Evolutionary conservation across 2,888 invertebrate species (phyloP).

Genomic region (Marasmarcha lunaedactyla): DNA sequence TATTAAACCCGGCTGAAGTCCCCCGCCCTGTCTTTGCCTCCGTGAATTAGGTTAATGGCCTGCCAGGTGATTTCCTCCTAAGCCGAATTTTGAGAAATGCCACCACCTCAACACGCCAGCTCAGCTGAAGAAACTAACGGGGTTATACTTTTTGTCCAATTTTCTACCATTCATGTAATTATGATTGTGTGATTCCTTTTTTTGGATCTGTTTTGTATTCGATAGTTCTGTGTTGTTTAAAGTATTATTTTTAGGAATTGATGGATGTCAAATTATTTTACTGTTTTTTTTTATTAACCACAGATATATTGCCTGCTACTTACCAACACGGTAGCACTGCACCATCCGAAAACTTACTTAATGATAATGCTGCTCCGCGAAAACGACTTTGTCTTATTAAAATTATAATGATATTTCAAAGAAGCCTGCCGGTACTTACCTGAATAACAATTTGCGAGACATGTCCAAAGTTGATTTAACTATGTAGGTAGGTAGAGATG

Average conservation of each 20-base stretch:
- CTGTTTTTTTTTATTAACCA: too few relatives aligned
- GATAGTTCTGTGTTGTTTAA: not conserved
- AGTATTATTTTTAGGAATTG: too few relatives aligned
- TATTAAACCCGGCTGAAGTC: constrained; percentile 57
- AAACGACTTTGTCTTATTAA: not conserved
- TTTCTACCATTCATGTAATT: not conserved
- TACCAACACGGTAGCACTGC: too few relatives aligned
- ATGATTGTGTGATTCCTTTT: not conserved
- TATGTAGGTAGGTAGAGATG: not conserved
- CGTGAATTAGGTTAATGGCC: constrained; percentile 70
- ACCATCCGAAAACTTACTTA: too few relatives aligned
- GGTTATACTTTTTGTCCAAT: constrained; percentile 26
- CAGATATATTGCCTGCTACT: too few relatives aligned
- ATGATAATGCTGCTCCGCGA: not conserved
- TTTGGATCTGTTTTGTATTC: constrained; percentile 2
- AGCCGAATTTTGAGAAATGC: constrained; percentile 56
- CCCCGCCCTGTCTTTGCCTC: constrained; percentile 65
- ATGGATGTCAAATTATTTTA: too few relatives aligned
- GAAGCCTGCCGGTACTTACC: too few relatives aligned
- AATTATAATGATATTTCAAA: not conserved
- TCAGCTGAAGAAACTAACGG: constrained; percentile 43
- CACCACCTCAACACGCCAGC: constrained; percentile 51
- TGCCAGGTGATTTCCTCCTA: constrained; percentile 68
- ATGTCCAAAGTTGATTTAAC: too few relatives aligned
- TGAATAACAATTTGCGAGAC: too few relatives aligned